Evolutionary conservation across 1,140 invertebrate species (phyloP), one percentile per base, ranked within the genome.

Genomic region (Apocrypta bakeri): DNA sequence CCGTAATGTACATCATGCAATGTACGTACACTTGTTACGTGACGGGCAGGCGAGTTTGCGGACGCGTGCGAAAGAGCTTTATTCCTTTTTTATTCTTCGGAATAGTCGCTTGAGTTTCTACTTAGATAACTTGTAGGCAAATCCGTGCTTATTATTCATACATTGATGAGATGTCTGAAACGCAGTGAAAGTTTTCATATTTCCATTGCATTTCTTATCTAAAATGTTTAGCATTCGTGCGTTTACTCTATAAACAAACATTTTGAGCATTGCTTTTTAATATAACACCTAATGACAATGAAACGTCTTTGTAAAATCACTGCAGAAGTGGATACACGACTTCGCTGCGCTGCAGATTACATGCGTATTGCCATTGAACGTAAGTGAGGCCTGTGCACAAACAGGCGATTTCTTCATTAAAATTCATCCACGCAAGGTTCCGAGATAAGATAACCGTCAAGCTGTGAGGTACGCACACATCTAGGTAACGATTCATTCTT

Each of bases 11-110:
- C 56, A n/a, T n/a, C n/a, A 24, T 80, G 37, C 78, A 56, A 37
- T 9, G 63, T 76, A 33, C 42, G 25, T 69, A 42, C 42, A 71
- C 73, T 75, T 80, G 83, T 85, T 85, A 85, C 83, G 83, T 76
- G 80, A 76, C 42, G 63, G 33, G 42, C 33, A 29, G 4, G 29
- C 31, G 24, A 31, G 48, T 37, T 37, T 37, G 33, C 33, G 9
- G 33, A 37, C 33, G 33, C 33, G 33, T 37, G 9, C 33, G 33
- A 37, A 37, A 37, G 33, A 71, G 48, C 63, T 74, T 27, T 27
- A 9, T 27, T 66, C 9, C 63, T 66, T 66, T 66, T 29, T 66
- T 56, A 14, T 56, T 56, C 56, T 56, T n/a, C n/a, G n/a, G 3
- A 40, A 72, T 7, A 21, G 48, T 6, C 63, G 63, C 63, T 29